Base-by-base conservation (phyloP, 2,888 invertebrate species). In the Dexiosoma caninum region DNA sequence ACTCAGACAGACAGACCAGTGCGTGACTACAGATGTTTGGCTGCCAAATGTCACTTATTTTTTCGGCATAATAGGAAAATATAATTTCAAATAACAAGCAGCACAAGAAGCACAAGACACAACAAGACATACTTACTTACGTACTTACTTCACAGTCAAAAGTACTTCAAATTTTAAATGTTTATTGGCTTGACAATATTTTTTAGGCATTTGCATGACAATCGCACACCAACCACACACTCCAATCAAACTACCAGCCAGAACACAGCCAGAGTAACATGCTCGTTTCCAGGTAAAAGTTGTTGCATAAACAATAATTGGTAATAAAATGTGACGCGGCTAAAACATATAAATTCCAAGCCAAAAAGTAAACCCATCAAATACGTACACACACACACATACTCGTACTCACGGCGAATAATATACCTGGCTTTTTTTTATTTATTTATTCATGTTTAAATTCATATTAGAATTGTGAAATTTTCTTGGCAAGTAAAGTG, bases 241-340 rank as follows among this genome's bases (percentile, higher is more conserved):
- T 23, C 1, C 10, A 32, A 69, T 19, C 37, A 67, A 32, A 67
- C 27, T 53, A 21, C 37, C 30, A 49, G 21, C 23, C 1, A 46
- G 8, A n/a, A 35, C 9, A 8, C 10, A 37, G 30, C 5, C 40
- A 32, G 7, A 10, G n/a, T 5, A 19, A 6, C 5, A 21, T 5
- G 12, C 12, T 21, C 19, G 16, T 21, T 27, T 3, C 27, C 27
- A 27, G 6, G 35, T 10, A 23, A 40, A 55, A 53, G 59, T 57
- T n/a, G n/a, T n/a, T 67, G 40, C 70, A 66, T 64, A 78, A 70
- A 79, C 40, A 72, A 79, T 80, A 81, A 83, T 77, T 80, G 82
- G 62, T 83, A 84, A 83, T 83, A 83, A 81, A 83, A 84, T 82
- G 80, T 82, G 84, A 82, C 78, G 83, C 77, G 78, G 77, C 76